Base-by-base conservation (phyloP, 1,140 invertebrate species). In the Drosophila willistoni region DNA sequence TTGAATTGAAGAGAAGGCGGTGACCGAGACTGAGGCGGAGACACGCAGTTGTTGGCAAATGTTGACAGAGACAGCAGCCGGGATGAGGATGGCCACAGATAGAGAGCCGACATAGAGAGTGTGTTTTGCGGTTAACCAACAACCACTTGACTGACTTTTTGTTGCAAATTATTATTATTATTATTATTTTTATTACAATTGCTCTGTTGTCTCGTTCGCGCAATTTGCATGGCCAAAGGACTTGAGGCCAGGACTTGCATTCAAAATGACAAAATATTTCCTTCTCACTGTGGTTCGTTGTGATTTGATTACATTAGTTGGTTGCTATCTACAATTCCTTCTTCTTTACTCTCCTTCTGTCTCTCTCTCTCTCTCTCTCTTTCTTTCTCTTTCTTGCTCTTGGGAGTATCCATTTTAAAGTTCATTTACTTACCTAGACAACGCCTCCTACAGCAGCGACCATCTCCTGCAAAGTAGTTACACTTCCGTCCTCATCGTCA, bases 281-380 rank as follows among this genome's bases (percentile, higher is more conserved):
- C 82, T 63, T 76, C 41, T 25, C 44, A 62, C 64, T 60, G 55
- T 66, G 33, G 80, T 79, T 81, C 78, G 72, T 76, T 79, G 81
- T 86, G 82, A 87, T 87, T 87, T 87, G 84, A 87, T 87, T 87
- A 89, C 85, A 89, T 87, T 87, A 87, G 75, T 70, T 74, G 54
- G 77, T 62, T 67, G 66, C 67, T 47, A 41, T 51, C 17, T n/a
- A 22, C 44, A 22, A 51, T 51, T 51, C 44, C 12, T 3, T 51
- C 41, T 62, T 57, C 34, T 34, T 42, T 44, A 64, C 14, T 19
- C 47, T 39, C 19, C 19, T 2, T 22, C 19, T 22, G 63, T 19
- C 3, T 10, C 17, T 19, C 19, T 22, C 66, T 19, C 3, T 10
- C 17, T 19, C 3, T 14, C 41, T 42, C 64, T 69, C 44, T 34